Evolutionary conservation across 2,113 vertebrate species (phyloP), one percentile per base, ranked within the genome.

Genomic region (Rhodinocichla rosea): DNA sequence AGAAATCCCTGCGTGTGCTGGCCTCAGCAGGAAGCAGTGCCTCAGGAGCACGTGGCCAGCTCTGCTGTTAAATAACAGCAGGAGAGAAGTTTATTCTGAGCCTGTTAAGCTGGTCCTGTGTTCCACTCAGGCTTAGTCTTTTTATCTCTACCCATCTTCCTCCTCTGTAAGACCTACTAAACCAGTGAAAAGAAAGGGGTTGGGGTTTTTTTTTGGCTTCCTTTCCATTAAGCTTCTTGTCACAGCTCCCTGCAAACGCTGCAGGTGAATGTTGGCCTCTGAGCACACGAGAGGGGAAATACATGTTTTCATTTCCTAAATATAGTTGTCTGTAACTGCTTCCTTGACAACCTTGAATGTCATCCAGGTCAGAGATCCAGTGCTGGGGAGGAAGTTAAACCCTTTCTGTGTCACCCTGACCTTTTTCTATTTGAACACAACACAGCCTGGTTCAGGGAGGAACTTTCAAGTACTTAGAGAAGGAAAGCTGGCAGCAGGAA

Each of bases 31-130:
- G 37, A 16, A 53, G 81, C 79, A 87, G 53, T 8, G 55, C 78
- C 75, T 56, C 71, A 11, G 69, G 40, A 85, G 45, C 63, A 39
- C 7, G 3, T 87, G 89, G 39, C 56, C 2, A 0, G 40, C 79
- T 59, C 45, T 24, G 6, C 52, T 89, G 69, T 82, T 93, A 78
- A 92, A 40, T 88, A 96, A 87, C 78, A 93, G 78, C 91, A 42
- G 68, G 55, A 75, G 67, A 12, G 73, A 89, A 89, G 27, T 87
- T 88, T 93, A 83, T 57, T 64, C 91, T 82, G 89, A 94, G 91
- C 93, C 91, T 85, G 81, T 50, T 95, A 80, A 90, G 92, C 92
- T 83, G 85, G 79, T 83, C 84, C 91, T 80, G 70, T 95, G 84
- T 39, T 94, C 91, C 67, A 35, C 59, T 83, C 82, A 65, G 49